phyloP scores from a whole-genome alignment of 2,888 invertebrate species.

The Operophtera brumata region DNA sequence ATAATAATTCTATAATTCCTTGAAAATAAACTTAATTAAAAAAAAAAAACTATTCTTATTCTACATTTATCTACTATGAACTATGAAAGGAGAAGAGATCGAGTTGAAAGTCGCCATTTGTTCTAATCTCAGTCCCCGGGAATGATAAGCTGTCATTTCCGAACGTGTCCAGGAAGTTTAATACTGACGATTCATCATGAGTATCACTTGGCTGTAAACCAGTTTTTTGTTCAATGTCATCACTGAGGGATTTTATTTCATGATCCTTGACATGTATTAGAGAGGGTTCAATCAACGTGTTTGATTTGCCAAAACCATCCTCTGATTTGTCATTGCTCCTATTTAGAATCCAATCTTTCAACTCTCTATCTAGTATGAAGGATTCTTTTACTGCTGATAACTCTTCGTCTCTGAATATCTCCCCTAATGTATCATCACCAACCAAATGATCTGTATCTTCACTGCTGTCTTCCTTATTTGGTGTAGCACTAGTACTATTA shows the following conservation, averaged over 20 bases:
- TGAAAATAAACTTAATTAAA: constrained; percentile 36
- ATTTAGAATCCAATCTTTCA: constrained; percentile 59
- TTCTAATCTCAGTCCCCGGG: constrained; percentile 69
- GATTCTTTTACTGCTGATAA: constrained; percentile 51
- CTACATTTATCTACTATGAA: constrained; percentile 41
- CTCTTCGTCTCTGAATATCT: constrained; percentile 55
- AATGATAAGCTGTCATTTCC: constrained; percentile 64
- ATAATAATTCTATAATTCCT: constrained; percentile 39
- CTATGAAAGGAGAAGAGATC: constrained; percentile 71
- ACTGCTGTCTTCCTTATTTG: constrained; percentile 14
- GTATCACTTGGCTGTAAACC: constrained; percentile 31
- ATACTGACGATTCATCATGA: constrained; percentile 61
- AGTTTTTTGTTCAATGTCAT: constrained; percentile 32
- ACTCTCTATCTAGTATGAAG: constrained; percentile 46
- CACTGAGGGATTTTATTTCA: constrained; percentile 31
- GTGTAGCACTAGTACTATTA: constrained; percentile 3
- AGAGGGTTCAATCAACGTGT: constrained; percentile 54
- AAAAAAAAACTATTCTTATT: constrained; percentile 30
- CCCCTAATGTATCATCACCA: constrained; percentile 43
- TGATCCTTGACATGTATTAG: constrained; percentile 55
- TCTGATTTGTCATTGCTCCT: constrained; percentile 52
- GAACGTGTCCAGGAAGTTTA: constrained; percentile 69
- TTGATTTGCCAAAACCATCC: constrained; percentile 57
- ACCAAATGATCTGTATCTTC: constrained; percentile 25
- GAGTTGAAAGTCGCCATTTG: constrained; percentile 68